phyloP scores from a whole-genome alignment of 2,797 vertebrate genomes.

The Chaunax sp. region DNA sequence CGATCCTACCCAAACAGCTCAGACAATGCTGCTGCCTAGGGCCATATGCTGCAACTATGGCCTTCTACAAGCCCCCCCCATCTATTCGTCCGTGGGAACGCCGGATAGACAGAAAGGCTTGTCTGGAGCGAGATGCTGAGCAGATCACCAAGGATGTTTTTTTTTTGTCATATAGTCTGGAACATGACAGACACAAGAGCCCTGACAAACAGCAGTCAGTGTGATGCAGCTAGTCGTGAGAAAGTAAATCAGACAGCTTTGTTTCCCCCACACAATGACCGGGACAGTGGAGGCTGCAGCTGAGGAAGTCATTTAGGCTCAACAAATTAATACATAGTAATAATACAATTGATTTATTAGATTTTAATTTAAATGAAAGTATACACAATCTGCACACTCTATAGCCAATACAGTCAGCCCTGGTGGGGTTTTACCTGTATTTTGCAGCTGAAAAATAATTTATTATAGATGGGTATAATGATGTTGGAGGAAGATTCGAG shows the following conservation, averaged over 20 bases:
- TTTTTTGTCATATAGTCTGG: constrained; percentile 52
- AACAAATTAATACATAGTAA: constrained; percentile 8
- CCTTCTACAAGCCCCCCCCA: constrained; percentile 55
- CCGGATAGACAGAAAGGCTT: constrained; percentile 60
- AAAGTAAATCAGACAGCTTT: constrained; percentile 54
- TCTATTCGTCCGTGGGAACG: constrained; percentile 76
- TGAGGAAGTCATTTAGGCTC: constrained; percentile 4
- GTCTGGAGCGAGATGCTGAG: constrained; percentile 61
- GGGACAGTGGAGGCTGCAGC: constrained; percentile 10
- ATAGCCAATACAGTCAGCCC: not conserved
- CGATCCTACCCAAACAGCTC: constrained; percentile 58
- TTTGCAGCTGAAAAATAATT: constrained; percentile 23
- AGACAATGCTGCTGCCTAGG: constrained; percentile 77
- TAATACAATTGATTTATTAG: constrained; percentile 11
- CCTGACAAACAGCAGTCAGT: constrained; percentile 26
- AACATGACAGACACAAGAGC: constrained; percentile 47
- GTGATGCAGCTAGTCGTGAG: constrained; percentile 26
- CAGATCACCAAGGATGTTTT: constrained; percentile 40
- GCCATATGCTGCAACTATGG: constrained; percentile 78
- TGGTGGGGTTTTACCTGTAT: not conserved
- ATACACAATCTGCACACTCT: not conserved
- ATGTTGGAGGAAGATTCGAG: no score
- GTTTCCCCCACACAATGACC: constrained; percentile 20
- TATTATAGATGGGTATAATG: no score
- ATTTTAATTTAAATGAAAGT: constrained; percentile 4